A percentile compares a stretch with the other conserved stretches of the same genome.
Evolutionary conservation across 2,113 vertebrate genomes (phyloP).

Genomic region (Microcebus tavaratra): DNA sequence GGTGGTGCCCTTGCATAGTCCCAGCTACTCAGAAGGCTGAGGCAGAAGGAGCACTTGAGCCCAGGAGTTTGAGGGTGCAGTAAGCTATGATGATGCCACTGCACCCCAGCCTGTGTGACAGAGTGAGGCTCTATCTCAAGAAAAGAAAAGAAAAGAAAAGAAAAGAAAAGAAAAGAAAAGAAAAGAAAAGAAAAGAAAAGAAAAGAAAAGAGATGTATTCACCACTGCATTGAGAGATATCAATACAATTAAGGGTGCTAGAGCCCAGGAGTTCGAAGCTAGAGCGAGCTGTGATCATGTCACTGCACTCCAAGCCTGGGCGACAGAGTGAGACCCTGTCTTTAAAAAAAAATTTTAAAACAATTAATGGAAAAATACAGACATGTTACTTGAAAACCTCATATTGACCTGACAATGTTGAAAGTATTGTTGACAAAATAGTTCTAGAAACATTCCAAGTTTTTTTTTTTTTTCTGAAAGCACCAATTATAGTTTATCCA

Average conservation of each 20-base stretch:
- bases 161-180: not conserved
- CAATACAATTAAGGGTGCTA: not conserved
- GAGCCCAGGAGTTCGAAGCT: no score
- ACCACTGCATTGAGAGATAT: not conserved
- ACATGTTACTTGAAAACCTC: not conserved
- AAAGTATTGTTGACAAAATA: not conserved
- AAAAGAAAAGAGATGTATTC: not conserved
- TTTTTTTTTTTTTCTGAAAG: not conserved
- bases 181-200: not conserved
- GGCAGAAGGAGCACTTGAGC: not conserved
- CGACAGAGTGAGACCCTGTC: no score
- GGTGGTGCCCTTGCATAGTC: not conserved
- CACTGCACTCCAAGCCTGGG: no score
- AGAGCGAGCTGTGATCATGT: no score
- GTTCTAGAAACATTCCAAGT: constrained; percentile 18
- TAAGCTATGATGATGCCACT: not conserved
- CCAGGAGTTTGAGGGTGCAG: not conserved
- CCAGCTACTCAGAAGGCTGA: not conserved
- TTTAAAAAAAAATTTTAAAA: not conserved
- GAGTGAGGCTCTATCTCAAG: not conserved
- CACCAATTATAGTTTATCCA: not conserved
- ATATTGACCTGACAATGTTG: not conserved
- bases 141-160: not conserved
- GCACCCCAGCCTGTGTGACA: not conserved
- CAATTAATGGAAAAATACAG: not conserved